A percentile compares a stretch with the other conserved stretches of the same genome.
Evolutionary conservation across 2,113 vertebrate genomes (phyloP).

Genomic region (Cariama cristata): DNA sequence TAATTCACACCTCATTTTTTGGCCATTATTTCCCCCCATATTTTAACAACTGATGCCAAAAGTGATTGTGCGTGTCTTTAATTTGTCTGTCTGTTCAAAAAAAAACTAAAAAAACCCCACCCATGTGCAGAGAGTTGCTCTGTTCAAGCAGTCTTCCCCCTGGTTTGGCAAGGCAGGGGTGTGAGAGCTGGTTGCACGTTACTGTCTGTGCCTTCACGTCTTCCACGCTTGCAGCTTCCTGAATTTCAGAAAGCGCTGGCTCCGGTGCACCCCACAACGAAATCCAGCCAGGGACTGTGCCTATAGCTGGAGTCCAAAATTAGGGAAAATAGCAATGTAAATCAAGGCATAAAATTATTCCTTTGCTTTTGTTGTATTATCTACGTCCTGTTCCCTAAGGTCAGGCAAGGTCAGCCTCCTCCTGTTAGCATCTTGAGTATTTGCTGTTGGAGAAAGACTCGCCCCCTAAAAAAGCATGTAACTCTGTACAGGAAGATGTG

Average conservation of each 20-base stretch:
- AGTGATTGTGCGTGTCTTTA: not conserved
- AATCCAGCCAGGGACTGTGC: not conserved
- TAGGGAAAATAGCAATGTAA: not conserved
- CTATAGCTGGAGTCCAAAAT: not conserved
- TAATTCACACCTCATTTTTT: not conserved
- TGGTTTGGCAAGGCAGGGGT: not conserved
- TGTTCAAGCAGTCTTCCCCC: rapidly evolving
- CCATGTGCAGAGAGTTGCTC: rapidly evolving
- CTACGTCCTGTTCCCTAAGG: not conserved
- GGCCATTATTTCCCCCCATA: not conserved
- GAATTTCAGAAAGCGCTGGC: not conserved
- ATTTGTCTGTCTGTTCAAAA: too few relatives aligned
- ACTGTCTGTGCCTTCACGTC: rapidly evolving
- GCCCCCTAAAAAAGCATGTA: rapidly evolving
- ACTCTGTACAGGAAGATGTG: not conserved
- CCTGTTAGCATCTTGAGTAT: not conserved
- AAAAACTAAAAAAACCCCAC: not conserved
- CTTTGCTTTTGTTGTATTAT: not conserved
- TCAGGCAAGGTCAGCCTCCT: not conserved
- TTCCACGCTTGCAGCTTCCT: not conserved
- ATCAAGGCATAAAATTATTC: not conserved
- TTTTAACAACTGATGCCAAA: not conserved
- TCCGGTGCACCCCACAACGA: not conserved
- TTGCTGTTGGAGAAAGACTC: not conserved
- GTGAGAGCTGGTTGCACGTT: rapidly evolving